Base-by-base conservation (phyloP, 2,113 vertebrate species). In the Vidua chalybeata region DNA sequence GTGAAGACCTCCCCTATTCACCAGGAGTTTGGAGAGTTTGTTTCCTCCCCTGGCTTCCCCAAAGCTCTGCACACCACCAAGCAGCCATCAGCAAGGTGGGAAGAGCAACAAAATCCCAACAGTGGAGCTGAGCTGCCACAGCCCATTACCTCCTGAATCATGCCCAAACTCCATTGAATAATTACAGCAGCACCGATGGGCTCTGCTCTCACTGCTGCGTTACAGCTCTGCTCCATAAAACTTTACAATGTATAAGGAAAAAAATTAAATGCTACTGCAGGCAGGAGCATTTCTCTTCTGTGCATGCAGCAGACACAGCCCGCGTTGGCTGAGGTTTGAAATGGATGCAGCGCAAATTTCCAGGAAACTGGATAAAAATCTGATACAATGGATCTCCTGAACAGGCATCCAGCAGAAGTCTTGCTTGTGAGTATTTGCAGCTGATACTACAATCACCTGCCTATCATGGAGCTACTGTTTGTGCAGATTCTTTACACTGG, bases 81-180 rank as follows among this genome's bases (percentile, higher is more conserved):
- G 43, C 96, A 94, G 93, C 94, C 96, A 84, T 31, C 84, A 67
- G 72, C 56, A 33, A 73, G 55, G 62, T 95, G 68, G 78, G 90
- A 19, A 93, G 21, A 51, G 72, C 79, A 84, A 18, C 64, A 68
- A 87, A 95, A 73, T 18, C 78, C 88, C 94, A 86, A 56, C 79
- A 64, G 86, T 68, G 91, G 92, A 48, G 96, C 94, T 95, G 95
- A 95, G 76, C 87, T 74, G 97, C 96, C 93, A 75, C 93, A 97
- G 96, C 28, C 95, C 95, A 97, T 98, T 95, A 74, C 91, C 83
- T 84, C 77, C 43, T 49, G 93, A 94, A 94, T 91, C 80, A 18
- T 58, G 86, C 80, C 94, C 91, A 93, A 43, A 48, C 48, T 94
- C 76, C 61, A 28, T 5, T 95, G 96, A 95, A 58, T 63, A 92